A percentile compares a stretch with the other conserved stretches of the same genome.
phyloP scores from a whole-genome alignment of 2,113 vertebrate species.

The Danionella cerebrum region DNA sequence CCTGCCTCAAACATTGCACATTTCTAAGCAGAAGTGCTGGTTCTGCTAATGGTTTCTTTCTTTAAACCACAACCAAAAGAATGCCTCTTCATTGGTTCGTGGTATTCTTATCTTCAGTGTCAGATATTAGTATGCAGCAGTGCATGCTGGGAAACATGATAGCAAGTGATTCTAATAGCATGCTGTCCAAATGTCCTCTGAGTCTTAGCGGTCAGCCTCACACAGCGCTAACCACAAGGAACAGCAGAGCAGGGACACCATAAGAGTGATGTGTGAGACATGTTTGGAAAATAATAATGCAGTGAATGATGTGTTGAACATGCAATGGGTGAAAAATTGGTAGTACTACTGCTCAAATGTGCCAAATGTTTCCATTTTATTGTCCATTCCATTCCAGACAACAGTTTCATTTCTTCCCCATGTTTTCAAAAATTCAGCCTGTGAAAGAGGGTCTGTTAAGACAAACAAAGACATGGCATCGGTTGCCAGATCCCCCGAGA shows the following conservation, averaged over 20 bases:
- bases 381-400: no score
- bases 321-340: no score
- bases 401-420: no score
- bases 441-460: slow-evolving; percentile 4
- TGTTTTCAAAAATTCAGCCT: slow-evolving; percentile 7
- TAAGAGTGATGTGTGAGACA: no score
- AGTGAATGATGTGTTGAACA: no score
- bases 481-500: neutral
- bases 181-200: neutral
- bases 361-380: no score
- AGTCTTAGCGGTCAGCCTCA: neutral
- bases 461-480: slow-evolving; percentile 4
- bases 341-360: no score
- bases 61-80: neutral
- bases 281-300: no score
- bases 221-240: neutral
- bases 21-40: neutral
- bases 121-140: slow-evolving; percentile 17
- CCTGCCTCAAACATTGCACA: neutral
- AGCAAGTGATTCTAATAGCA: slow-evolving; percentile 15
- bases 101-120: neutral
- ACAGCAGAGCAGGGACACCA: no score
- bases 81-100: slow-evolving; percentile 1
- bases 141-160: slow-evolving; percentile 8
- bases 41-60: neutral